phyloP scores from a whole-genome alignment of 2,113 vertebrate genomes.

The Pteropus alecto region DNA sequence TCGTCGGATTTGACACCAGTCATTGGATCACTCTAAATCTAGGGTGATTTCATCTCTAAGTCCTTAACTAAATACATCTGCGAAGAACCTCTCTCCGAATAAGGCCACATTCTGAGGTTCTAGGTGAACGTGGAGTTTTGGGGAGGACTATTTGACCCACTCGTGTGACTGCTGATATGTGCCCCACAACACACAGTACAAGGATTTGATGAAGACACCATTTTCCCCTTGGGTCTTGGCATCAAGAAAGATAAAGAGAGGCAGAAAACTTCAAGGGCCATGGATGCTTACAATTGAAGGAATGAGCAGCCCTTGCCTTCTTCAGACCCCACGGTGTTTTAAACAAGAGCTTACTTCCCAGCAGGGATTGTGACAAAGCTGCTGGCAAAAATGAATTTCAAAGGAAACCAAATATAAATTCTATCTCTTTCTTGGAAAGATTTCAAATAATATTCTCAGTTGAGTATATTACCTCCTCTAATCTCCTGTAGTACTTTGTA shows the following conservation, averaged over 20 bases:
- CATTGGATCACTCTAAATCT: neutral
- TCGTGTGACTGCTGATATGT: neutral
- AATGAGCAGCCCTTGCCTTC: too few species aligned
- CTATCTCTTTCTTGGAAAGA: neutral
- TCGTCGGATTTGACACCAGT: neutral
- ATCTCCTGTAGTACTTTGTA: neutral
- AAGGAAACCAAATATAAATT: constrained; percentile 17
- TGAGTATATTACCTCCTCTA: neutral
- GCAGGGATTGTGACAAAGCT: neutral
- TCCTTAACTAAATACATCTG: neutral
- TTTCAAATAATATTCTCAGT: neutral
- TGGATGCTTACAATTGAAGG: neutral
- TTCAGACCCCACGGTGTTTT: neutral
- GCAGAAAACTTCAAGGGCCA: neutral
- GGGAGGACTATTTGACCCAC: neutral
- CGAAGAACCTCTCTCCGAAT: neutral
- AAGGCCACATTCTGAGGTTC: neutral
- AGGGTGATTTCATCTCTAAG: too few species aligned
- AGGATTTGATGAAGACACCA: neutral
- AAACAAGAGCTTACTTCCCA: neutral
- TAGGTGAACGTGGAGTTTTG: neutral
- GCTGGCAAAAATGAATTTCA: neutral
- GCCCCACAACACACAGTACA: neutral
- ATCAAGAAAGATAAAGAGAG: neutral
- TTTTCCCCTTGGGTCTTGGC: neutral